Conservation (phyloP, 2,888 invertebrate genomes). For the Acholoe squamosa region DNA sequence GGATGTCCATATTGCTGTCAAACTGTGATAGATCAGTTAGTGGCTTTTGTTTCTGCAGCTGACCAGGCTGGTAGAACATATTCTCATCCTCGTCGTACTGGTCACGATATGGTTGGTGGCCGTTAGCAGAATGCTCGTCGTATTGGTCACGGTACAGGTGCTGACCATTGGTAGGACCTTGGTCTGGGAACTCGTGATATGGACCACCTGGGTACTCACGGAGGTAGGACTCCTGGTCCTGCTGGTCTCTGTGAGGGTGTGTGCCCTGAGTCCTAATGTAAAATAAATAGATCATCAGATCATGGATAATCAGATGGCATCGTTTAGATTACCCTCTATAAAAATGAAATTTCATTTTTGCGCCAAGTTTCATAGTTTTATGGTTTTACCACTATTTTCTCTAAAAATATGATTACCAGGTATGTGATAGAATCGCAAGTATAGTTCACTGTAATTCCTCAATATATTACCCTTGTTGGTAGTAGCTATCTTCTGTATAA, state of each 20-base stretch:
- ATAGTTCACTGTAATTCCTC: no score
- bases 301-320: no score
- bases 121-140: not conserved
- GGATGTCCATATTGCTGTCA: constrained; percentile 44
- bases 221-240: not conserved
- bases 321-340: no score
- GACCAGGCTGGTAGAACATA: constrained; percentile 35
- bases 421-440: no score
- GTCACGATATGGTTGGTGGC: constrained; percentile 2
- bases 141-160: not conserved
- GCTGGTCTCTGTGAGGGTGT: not conserved
- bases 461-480: constrained; percentile 22
- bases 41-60: constrained; percentile 57
- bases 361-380: no score
- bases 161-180: not conserved
- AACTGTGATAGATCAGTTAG: constrained; percentile 24
- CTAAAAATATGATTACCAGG: no score
- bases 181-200: not conserved
- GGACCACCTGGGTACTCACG: not conserved
- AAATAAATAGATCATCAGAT: no score
- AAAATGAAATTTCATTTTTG: no score
- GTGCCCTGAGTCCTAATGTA: not conserved
- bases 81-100: constrained; percentile 14
- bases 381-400: no score
- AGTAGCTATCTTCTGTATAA: not conserved